Evolutionary conservation across 1,140 invertebrate species (phyloP).

Genomic region (Eulimnadia texana): DNA sequence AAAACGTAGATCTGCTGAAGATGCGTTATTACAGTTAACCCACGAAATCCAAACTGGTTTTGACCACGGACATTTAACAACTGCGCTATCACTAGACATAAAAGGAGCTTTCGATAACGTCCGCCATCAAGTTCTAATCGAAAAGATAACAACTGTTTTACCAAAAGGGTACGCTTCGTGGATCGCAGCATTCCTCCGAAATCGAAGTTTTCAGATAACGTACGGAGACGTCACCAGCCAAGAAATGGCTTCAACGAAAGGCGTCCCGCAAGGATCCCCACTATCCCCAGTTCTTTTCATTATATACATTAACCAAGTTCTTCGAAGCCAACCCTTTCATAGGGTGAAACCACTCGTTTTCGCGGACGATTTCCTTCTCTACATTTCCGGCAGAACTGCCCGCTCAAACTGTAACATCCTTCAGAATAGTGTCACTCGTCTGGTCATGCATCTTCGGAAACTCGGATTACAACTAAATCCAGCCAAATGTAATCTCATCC

Average conservation of each 20-base stretch:
- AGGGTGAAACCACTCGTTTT: not conserved
- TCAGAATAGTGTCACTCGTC: not conserved
- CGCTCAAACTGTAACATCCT: not conserved
- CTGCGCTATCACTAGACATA: not conserved
- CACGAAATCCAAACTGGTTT: not conserved
- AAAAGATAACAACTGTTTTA: not conserved
- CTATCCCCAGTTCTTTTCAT: not conserved
- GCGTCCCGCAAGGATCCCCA: not conserved
- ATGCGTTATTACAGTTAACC: not conserved
- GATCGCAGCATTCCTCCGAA: not conserved
- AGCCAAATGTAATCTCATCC: not conserved
- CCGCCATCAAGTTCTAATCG: not conserved
- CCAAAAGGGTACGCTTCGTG: not conserved
- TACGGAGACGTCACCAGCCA: not conserved
- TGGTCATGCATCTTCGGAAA: not conserved
- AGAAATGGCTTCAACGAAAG: not conserved
- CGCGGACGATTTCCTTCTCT: not conserved
- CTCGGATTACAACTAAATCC: not conserved
- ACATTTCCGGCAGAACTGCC: not conserved
- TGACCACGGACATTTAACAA: not conserved
- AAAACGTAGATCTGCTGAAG: not conserved
- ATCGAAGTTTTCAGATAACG: not conserved
- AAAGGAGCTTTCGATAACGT: not conserved
- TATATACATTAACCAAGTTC: not conserved
- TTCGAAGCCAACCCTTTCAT: not conserved